These are phyloP conservation scores for Dasypus novemcinctus DNA, from an alignment of 2,113 vertebrate genomes.

Conservation along the genomic window DNA sequence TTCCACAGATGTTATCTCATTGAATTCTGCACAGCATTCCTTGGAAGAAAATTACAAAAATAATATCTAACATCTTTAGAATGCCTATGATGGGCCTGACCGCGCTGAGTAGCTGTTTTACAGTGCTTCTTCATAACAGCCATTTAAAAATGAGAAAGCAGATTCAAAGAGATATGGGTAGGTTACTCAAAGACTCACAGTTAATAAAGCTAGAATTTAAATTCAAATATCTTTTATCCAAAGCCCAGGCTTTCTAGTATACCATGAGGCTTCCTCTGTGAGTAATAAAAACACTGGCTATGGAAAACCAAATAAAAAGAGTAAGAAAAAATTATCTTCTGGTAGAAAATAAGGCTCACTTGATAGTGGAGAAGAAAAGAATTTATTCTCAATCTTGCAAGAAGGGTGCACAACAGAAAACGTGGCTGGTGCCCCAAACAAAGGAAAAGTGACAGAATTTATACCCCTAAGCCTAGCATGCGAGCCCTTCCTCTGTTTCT, in stretches of 20 bases:
- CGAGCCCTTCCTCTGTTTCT: too few relatives aligned
- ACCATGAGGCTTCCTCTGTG: background rate
- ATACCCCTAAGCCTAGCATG: too few relatives aligned
- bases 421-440: too few relatives aligned
- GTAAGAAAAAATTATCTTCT: too few relatives aligned
- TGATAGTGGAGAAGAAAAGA: too few relatives aligned
- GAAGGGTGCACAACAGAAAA: too few relatives aligned
- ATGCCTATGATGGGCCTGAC: background rate
- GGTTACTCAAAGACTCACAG: background rate
- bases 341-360: too few relatives aligned
- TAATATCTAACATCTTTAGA: background rate
- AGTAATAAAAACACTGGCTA: background rate
- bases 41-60: background rate
- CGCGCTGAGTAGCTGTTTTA: background rate
- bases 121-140: background rate
- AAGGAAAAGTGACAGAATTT: too few relatives aligned
- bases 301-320: background rate
- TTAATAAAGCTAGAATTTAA: slow-evolving; percentile 6
- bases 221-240: background rate
- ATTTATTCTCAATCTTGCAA: too few relatives aligned
- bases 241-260: background rate
- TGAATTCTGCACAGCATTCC: background rate
- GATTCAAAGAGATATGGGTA: background rate
- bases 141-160: background rate
- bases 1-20: background rate